Conservation (phyloP, 2,888 invertebrate genomes). For the Ditula angustiorana region DNA sequence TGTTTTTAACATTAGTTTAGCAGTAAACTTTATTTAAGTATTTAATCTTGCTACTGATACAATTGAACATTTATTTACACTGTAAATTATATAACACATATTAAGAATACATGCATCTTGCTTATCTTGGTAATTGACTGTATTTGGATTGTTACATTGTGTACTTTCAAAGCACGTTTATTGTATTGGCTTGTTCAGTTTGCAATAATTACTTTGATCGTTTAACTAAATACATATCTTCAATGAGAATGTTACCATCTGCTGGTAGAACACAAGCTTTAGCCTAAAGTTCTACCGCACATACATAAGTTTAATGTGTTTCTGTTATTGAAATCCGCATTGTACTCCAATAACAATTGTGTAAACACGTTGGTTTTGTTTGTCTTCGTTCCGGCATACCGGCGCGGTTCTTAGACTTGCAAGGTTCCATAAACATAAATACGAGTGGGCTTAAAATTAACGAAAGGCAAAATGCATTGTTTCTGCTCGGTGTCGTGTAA, state of each 20-base stretch:
- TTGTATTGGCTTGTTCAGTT: not conserved
- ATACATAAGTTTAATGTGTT: conserved; percentile 22
- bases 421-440: conserved; percentile 61
- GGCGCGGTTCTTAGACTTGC: conserved; percentile 52
- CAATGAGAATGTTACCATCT: not conserved
- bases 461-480: conserved; percentile 75
- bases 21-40: not conserved
- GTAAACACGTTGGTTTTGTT: conserved; percentile 52
- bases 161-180: not conserved
- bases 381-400: conserved; percentile 49
- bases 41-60: not conserved
- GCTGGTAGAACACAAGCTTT: not conserved
- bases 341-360: conserved; percentile 46
- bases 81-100: too few relatives aligned
- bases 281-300: not conserved
- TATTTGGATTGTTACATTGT: too few relatives aligned
- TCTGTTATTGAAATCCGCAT: conserved; percentile 37
- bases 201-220: not conserved
- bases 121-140: too few relatives aligned
- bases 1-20: conserved; percentile 21
- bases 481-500: conserved; percentile 75
- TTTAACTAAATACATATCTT: not conserved
- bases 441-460: conserved; percentile 63
- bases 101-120: too few relatives aligned
- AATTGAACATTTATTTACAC: not conserved